phyloP scores from a whole-genome alignment of 1,140 invertebrate genomes.

The Phenacoccus solenopsis region DNA sequence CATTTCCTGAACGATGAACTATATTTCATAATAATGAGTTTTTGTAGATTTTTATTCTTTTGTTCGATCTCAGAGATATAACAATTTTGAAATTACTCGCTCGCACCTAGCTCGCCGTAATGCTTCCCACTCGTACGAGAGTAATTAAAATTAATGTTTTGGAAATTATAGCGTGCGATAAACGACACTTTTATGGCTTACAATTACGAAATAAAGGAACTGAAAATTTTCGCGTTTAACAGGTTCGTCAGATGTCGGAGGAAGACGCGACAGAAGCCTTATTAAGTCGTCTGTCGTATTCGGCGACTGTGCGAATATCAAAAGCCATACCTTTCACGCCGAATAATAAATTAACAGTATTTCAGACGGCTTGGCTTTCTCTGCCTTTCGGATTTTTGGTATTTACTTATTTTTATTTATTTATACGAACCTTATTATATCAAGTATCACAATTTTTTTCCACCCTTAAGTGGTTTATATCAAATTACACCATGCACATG shows the following conservation, averaged over 20 bases:
- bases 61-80: too few species aligned
- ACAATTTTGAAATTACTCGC: constrained; percentile 3
- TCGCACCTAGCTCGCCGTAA: not conserved
- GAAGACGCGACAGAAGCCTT: constrained; percentile 68
- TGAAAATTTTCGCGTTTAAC: too few species aligned
- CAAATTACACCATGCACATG: constrained; percentile 67
- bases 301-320: constrained; percentile 57
- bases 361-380: constrained; percentile 57
- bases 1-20: too few species aligned
- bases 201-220: too few species aligned
- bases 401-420: constrained; percentile 33
- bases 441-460: constrained; percentile 34
- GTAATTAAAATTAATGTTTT: too few species aligned
- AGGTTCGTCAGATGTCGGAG: constrained; percentile 64
- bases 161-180: too few species aligned
- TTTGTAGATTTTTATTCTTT: too few species aligned
- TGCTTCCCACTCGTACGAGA: too few species aligned
- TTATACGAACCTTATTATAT: constrained; percentile 7
- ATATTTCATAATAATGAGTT: too few species aligned
- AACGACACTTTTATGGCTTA: too few species aligned
- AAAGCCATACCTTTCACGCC: constrained; percentile 41
- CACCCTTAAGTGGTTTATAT: constrained; percentile 80
- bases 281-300: constrained; percentile 69
- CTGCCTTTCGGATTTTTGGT: constrained; percentile 67
- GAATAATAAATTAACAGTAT: constrained; percentile 44